Base-by-base conservation (phyloP, 2,888 invertebrate genomes). In the Eutolmus rufibarbis region DNA sequence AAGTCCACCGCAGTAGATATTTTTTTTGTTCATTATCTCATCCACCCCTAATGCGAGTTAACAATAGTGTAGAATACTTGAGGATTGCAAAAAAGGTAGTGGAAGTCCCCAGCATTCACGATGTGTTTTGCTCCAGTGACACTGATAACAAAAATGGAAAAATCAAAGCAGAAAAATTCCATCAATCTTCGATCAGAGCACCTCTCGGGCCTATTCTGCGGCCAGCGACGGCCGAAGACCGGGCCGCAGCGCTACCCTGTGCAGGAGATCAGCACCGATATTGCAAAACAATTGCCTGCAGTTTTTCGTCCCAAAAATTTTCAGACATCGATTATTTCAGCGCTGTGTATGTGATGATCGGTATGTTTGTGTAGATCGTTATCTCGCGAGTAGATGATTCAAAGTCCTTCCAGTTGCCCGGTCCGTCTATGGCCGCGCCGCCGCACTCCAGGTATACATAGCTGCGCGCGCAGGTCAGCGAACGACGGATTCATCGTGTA, bases 271-370 rank as follows among this genome's bases (percentile, higher is more conserved):
- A 66, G 37, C 57, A 84, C 57, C 40, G 84, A 84, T 84, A 84
- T 84, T 84, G 84, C 66, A 86, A 86, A 86, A 86, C 86, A 86
- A 86, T 86, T 86, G 86, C 86, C 86, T 84, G 66, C 74, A 86
- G 86, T 86, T 86, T 86, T 86, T 86, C 74, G 74, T 86, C 66
- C 86, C 86, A 74, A 86, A 86, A 86, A 86, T 74, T 86, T 86
- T 86, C 86, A 86, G 86, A 86, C 86, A 86, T 74, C 74, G 86
- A 86, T 86, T 86, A 74, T 74, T 86, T 74, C 74, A 76, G 40
- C 57, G 46, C 86, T 74, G 86, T 43, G 19, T 74, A 86, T 76
- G 46, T 74, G 76, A 46, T 46, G 86, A 74, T 86, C 86, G 76
- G 76, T 86, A 86, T 86, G 76, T 86, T 86, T 86, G 74, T 74